Evolutionary conservation across 2,797 vertebrate genomes (phyloP), one percentile per base, ranked within the genome.

Genomic region (Eurystomus glaucurus): DNA sequence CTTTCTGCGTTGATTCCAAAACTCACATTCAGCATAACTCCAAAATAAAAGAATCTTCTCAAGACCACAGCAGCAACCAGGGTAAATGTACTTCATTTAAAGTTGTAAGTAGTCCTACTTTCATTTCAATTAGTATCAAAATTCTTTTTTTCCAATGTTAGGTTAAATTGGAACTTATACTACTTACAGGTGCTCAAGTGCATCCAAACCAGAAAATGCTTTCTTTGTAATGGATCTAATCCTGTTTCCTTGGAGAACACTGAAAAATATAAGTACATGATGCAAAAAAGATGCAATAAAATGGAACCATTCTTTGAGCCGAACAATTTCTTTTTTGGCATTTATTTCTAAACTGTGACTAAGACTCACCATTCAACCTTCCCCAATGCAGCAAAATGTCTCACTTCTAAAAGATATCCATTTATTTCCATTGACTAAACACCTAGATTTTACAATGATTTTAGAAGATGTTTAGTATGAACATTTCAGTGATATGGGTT

Each of bases 161-260:
- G 14, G n/a, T 72, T 82, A 95, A 97, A 66, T 26, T 17, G 45
- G 15, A 92, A 84, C 90, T 80, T 77, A 80, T 95, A 79, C 35
- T 93, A 99, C 99, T 99, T 98, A 99, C 99, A 99, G 98, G 96
- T 99, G 99, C 96, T 99, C 99, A 96, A 99, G 98, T 10, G 98
- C 97, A 93, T 99, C 99, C 97, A 99, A 98, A 87, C 99, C 99
- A n/a, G 99, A 99, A 98, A 99, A 99, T 54, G 99, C 99, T 97
- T 99, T 99, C 98, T 99, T 99, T 96, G 99, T 99, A 95, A 99
- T 99, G 1, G 99, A 99, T 71, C 99, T 99, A 97, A 99, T 96
- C 55, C 98, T 98, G 97, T 99, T 99, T 92, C 99, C 99, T 88
- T 99, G 99, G 31, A 99, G 99, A 90, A 98, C 98, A 85, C 99